Base-by-base conservation (phyloP, 1,140 invertebrate species). In the Drosophila chauvacae region DNA sequence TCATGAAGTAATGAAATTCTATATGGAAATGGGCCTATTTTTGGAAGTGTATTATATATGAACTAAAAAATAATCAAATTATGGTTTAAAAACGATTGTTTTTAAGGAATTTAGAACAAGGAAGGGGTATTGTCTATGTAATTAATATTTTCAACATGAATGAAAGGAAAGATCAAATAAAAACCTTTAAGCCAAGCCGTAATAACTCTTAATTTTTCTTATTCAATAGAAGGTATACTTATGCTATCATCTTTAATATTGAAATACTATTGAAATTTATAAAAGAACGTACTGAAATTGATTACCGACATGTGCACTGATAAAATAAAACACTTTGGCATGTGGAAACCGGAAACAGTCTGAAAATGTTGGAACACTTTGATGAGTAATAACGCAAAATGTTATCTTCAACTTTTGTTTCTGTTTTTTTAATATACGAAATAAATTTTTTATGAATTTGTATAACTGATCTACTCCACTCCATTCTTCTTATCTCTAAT, bases 401-500 rank as follows among this genome's bases (percentile, higher is more conserved):
- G 35, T 3, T 56, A 56, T 56, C 9, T 20, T 1, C 20, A 20
- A 20, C 20, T 20, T 20, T 20, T 20, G 20, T 20, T 20, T 20
- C 20, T 20, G 20, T 20, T 18, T 37, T 23, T 16, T 55, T 16
- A 14, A 23, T 55, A 23, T 39, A 7, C 4, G 4, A 39, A 56
- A 23, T 39, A 7, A 39, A n/a, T n/a, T 11, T n/a, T 2, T n/a
- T 11, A 1, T 2, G 2, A 26, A 23, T n/a, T 55, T 39, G 18
- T 37, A 55, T 55, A 55, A 55, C 20, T 55, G 20, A 55, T 55
- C 33, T 39, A 55, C 18, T 55, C 30, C 51, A 55, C 18, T 37
- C 14, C 23, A 23, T 26, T 26, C 4, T 9, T 14, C 20, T 33
- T 63, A 59, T 62, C 50, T 57, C 5, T 23, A 4, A 20, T 7